Conservation (phyloP, 2,113 vertebrate genomes). For the Clupea harengus region DNA sequence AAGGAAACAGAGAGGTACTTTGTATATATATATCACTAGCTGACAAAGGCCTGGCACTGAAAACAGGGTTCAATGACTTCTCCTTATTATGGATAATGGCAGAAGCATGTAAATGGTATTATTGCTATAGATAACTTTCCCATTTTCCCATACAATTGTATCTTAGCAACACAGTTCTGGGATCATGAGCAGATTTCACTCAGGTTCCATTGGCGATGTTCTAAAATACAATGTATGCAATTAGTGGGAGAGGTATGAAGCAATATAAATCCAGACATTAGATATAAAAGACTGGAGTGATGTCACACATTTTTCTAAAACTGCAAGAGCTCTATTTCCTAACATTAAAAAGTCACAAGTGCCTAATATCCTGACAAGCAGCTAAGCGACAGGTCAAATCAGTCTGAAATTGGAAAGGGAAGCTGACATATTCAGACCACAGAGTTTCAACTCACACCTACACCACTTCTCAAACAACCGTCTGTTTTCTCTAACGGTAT, state of each 20-base stretch:
- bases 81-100: background rate
- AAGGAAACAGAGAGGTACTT: background rate
- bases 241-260: background rate
- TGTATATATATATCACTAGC: no score
- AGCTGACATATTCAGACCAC: slow-evolving; percentile 29
- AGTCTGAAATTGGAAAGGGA: slow-evolving; percentile 1
- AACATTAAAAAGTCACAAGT: background rate
- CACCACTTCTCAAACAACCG: background rate
- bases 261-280: background rate
- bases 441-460: background rate
- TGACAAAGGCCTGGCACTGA: background rate
- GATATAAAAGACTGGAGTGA: background rate
- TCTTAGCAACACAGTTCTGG: background rate
- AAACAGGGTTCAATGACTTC: background rate
- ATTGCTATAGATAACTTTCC: background rate
- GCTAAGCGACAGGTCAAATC: background rate
- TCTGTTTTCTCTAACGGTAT: background rate
- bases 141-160: background rate
- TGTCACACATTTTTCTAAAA: background rate
- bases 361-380: slow-evolving; percentile 12
- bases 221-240: background rate
- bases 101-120: background rate
- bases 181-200: background rate
- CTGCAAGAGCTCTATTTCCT: background rate
- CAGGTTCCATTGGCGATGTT: background rate